Conservation (phyloP, 1,140 invertebrate genomes). For the Mesaphorura yosii region DNA sequence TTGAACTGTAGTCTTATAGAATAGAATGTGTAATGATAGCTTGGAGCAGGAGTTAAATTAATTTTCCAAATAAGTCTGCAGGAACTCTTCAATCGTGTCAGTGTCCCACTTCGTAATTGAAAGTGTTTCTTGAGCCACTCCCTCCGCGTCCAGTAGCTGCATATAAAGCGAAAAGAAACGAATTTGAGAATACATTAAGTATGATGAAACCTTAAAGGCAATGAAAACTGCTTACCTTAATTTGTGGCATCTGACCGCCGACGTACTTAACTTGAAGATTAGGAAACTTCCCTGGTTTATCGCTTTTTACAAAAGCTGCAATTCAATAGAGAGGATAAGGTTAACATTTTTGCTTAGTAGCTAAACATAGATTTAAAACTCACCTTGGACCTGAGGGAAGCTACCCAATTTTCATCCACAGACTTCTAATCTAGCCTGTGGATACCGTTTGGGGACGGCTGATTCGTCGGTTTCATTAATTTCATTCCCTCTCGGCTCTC, state of each 20-base stretch:
- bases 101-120: slow-evolving; percentile 50
- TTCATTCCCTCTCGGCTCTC: no score
- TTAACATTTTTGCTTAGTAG: no score
- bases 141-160: slow-evolving; percentile 15
- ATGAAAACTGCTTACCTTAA: no score
- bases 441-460: slow-evolving; percentile 31
- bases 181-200: no score
- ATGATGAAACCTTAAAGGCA: no score
- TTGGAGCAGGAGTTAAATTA: no score
- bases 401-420: slow-evolving; percentile 37
- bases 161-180: no score
- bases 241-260: slow-evolving; percentile 26
- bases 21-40: no score
- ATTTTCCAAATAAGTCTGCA: slow-evolving; percentile 37
- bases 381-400: slow-evolving; percentile 35
- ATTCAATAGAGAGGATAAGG: slow-evolving; percentile 1
- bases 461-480: slow-evolving; percentile 16
- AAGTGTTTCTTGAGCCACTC: slow-evolving; percentile 36
- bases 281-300: slow-evolving; percentile 40
- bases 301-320: slow-evolving; percentile 45
- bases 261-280: slow-evolving; percentile 38
- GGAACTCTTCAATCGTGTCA: slow-evolving; percentile 46
- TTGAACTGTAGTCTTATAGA: no score
- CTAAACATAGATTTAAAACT: no score
- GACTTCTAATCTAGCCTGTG: slow-evolving; percentile 33